Evolutionary conservation across 2,888 invertebrate genomes (phyloP), one percentile per base, ranked within the genome.

Genomic region (Zygaena filipendulae): DNA sequence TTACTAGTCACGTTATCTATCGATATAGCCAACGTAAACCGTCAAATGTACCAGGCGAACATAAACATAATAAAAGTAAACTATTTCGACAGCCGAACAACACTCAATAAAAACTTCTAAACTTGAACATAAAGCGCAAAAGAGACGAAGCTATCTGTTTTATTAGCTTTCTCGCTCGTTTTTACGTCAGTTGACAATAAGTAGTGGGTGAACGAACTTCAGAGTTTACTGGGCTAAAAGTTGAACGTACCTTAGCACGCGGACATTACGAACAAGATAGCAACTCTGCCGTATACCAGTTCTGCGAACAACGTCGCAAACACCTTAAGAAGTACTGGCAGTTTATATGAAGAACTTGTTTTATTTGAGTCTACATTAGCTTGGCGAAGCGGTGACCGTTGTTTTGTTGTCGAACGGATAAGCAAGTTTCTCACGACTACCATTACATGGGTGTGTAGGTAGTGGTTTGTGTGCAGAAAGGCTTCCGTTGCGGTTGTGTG

Each of bases 161-260:
- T 40, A 49, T 49, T 43, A 38, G 39, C 55, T 46, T 27, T 72
- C 72, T 62, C 69, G 33, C 51, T 75, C 67, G n/a, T 43, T 49
- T 64, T 61, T 69, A 72, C 75, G 77, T 75, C 74, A 75, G 71
- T 74, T 77, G 77, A 79, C 79, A 77, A 16, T 16, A 16, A 77
- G 74, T 70, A 79, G 58, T 80, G 77, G 80, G 80, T 80, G 80
- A 80, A 79, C 61, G 80, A 79, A 77, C 80, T 71, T 59, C 42
- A 61, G 77, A 80, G 80, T 80, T 80, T 80, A 80, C 79, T 80
- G 69, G 80, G 80, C 79, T 80, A 80, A 80, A 80, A 80, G 80
- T 79, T 80, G 79, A 80, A 79, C 63, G 80, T 74, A 77, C 77
- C 71, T 68, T 70, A 72, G 74, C 75, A 75, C 77, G 79, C 79